These are phyloP conservation scores for Paradoxurus hermaphroditus DNA, from an alignment of 2,113 vertebrate species.

Conservation along the genomic window DNA sequence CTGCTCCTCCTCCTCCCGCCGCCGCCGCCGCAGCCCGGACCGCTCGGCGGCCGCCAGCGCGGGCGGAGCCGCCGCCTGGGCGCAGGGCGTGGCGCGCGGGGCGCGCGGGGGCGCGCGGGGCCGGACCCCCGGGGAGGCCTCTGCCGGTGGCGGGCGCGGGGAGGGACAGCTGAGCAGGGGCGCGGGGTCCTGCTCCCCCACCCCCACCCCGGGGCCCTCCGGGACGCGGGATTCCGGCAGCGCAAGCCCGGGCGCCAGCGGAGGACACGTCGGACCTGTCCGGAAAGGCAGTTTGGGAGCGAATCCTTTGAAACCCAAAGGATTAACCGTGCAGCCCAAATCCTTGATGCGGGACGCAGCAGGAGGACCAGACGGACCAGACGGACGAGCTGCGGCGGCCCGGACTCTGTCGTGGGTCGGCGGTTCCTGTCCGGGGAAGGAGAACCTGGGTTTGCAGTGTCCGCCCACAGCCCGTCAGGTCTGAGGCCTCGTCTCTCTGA, in stretches of 20 bases:
- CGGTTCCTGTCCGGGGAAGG: not conserved
- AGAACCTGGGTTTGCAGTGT: not conserved
- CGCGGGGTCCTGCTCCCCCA: not conserved
- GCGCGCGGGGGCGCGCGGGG: not conserved
- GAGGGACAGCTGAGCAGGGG: not conserved
- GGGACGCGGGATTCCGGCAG: not conserved
- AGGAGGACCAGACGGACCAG: not conserved
- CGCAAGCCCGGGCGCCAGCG: not conserved
- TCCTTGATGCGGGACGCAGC: not conserved
- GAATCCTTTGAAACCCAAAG: slow-evolving; percentile 36
- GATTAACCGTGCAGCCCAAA: not conserved
- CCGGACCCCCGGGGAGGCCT: not conserved
- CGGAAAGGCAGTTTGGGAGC: not conserved
- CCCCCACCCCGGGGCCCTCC: not conserved
- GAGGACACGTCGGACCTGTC: not conserved
- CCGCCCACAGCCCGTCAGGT: not conserved
- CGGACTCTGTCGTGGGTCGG: not conserved
- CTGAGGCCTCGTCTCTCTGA: not conserved
- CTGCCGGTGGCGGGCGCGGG: not conserved
- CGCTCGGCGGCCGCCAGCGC: slow-evolving; percentile 52
- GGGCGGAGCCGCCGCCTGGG: slow-evolving; percentile 49
- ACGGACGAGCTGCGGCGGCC: not conserved
- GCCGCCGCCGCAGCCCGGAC: not conserved
- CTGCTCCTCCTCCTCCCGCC: slow-evolving; percentile 70
- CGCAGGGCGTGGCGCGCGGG: slow-evolving; percentile 37